Evolutionary conservation across 2,113 vertebrate species (phyloP).

Genomic region (Nothoprocta perdicaria): DNA sequence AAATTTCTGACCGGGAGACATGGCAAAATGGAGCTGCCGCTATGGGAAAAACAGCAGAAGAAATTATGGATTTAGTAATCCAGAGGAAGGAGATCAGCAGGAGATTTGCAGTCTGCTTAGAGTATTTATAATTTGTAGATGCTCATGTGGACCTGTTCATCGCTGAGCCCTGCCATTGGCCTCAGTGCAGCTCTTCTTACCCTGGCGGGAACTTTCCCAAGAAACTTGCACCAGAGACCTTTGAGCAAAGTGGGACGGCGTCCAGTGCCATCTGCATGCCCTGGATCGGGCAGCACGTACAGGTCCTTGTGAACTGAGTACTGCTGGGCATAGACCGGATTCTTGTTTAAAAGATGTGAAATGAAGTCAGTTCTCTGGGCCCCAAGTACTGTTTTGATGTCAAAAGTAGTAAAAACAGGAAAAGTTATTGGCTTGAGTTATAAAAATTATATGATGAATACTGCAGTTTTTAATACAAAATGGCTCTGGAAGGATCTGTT

Average conservation of each 20-base stretch:
- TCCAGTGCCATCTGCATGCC: neutral
- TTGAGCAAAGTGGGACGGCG: neutral
- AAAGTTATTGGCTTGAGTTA: neutral
- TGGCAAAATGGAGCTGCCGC: neutral
- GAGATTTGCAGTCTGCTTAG: conserved; percentile 5
- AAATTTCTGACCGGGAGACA: conserved; percentile 10
- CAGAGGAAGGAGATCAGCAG: conserved; percentile 28
- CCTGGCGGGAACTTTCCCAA: neutral
- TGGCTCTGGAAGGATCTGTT: neutral
- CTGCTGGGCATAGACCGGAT: neutral
- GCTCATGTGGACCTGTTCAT: conserved; percentile 8
- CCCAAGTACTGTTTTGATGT: neutral
- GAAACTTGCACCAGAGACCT: neutral
- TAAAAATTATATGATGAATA: neutral
- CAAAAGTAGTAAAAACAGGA: neutral
- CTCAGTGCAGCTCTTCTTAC: conserved; percentile 8
- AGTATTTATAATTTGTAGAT: conserved; percentile 26
- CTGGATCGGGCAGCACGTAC: neutral
- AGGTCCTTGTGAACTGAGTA: neutral
- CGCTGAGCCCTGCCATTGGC: conserved; percentile 7
- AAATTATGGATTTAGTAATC: conserved; percentile 34
- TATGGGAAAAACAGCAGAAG: conserved; percentile 1
- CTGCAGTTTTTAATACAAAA: neutral
- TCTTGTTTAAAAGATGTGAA: neutral
- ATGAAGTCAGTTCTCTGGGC: neutral